Conservation (phyloP, 2,113 vertebrate genomes). For the Silurus meridionalis region DNA sequence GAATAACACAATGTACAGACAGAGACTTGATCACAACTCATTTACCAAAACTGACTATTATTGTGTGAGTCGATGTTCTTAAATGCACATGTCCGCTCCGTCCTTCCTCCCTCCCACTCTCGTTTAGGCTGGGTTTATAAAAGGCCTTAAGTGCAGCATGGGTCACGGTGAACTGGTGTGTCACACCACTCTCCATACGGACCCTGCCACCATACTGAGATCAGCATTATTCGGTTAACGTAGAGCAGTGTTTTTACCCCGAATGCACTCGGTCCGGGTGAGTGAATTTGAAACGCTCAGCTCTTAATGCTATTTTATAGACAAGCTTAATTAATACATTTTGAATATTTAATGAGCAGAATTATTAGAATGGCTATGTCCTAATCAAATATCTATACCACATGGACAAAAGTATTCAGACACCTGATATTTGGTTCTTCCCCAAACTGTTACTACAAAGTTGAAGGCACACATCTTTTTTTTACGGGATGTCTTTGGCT, state of each 20-base stretch:
- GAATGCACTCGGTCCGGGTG: neutral
- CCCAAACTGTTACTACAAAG: too few species aligned
- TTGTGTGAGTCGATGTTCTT: neutral
- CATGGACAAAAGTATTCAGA: too few species aligned
- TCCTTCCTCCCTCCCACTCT: neutral
- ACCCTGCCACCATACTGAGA: slow-evolving; percentile 9
- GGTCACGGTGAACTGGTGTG: neutral
- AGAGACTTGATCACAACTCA: neutral
- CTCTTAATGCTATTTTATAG: neutral
- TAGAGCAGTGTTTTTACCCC: neutral
- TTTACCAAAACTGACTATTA: neutral
- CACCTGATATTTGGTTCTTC: too few species aligned
- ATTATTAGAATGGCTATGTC: neutral
- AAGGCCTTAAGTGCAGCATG: neutral
- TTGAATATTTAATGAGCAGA: neutral
- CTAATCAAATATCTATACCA: neutral
- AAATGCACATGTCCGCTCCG: neutral
- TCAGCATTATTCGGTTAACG: slow-evolving; percentile 5
- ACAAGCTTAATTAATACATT: neutral
- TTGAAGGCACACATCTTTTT: too few species aligned
- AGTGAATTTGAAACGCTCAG: neutral
- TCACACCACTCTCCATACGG: neutral
- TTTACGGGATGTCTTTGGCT: too few species aligned
- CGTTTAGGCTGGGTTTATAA: neutral
- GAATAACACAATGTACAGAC: neutral